These are phyloP conservation scores for Lycocerus yunnanus DNA, from an alignment of 2,888 invertebrate genomes.

Conservation along the genomic window DNA sequence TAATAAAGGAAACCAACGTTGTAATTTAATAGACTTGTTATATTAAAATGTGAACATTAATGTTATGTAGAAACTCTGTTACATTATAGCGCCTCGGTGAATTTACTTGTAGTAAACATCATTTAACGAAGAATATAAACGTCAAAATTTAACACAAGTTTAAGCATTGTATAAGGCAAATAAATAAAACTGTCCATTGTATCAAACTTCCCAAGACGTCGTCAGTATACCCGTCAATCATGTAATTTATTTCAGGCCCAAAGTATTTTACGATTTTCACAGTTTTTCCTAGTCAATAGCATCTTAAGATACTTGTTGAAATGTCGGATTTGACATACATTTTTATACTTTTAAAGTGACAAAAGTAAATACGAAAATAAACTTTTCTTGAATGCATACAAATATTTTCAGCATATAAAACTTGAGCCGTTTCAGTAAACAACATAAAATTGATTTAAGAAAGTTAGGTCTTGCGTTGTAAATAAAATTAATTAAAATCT, in stretches of 20 bases:
- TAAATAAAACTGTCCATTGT: constrained; percentile 34
- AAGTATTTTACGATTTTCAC: constrained; percentile 21
- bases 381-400: background rate
- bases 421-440: background rate
- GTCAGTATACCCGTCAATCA: constrained; percentile 35
- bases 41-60: background rate
- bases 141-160: constrained; percentile 23
- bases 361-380: background rate
- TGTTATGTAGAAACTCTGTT: background rate
- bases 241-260: constrained; percentile 31
- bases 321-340: background rate
- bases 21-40: background rate
- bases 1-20: background rate
- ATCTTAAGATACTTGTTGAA: constrained; percentile 14
- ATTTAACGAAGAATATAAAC: constrained; percentile 31
- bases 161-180: constrained; percentile 30
- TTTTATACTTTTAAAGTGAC: background rate
- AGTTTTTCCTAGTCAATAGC: constrained; percentile 16
- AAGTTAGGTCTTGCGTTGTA: background rate
- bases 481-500: background rate
- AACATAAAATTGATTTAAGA: background rate
- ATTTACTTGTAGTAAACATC: constrained; percentile 31
- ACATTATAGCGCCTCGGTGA: background rate
- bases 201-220: constrained; percentile 33
- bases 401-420: background rate